Conservation (phyloP, 92 coral and sea anemone species). For the Porites divaricata region DNA sequence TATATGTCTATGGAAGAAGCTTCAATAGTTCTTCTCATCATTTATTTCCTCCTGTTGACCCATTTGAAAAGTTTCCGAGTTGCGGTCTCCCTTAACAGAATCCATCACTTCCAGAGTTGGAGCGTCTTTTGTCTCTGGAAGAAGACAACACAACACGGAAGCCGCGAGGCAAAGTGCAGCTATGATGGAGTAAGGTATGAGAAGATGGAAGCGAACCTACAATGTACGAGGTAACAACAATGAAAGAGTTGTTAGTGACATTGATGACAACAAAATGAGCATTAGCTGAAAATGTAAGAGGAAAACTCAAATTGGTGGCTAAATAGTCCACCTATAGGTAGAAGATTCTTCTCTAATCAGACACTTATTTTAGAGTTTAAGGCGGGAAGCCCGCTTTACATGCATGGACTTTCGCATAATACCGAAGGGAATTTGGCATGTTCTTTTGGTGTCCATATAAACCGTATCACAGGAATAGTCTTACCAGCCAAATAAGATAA, state of each 20-base stretch:
- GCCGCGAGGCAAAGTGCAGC: constrained; percentile 18
- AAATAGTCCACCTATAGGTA: no score
- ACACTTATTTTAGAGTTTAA: no score
- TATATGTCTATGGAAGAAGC: background rate
- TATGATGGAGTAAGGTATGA: constrained; percentile 39
- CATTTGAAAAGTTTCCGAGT: background rate
- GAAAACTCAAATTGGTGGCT: no score
- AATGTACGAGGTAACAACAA: constrained; percentile 6
- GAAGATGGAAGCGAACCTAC: constrained; percentile 38
- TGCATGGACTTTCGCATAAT: no score
- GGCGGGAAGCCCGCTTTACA: no score
- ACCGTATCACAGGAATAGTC: background rate
- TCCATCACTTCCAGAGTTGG: constrained; percentile 25
- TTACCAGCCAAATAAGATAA: constrained; percentile 33
- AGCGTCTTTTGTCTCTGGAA: constrained; percentile 34
- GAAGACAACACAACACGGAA: constrained; percentile 9
- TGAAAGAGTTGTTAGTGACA: no score
- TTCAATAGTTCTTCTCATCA: background rate
- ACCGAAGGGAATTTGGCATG: no score
- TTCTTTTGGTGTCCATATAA: no score
- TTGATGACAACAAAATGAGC: no score
- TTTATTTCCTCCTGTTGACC: background rate
- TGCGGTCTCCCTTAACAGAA: background rate
- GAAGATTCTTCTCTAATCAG: no score
- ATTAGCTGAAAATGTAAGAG: no score